Percentiles rank a stretch among this genome's conserved stretches.
These are phyloP conservation scores for Lamellibrachia columna DNA, from an alignment of 2,888 invertebrate species.

Conservation along the genomic window DNA sequence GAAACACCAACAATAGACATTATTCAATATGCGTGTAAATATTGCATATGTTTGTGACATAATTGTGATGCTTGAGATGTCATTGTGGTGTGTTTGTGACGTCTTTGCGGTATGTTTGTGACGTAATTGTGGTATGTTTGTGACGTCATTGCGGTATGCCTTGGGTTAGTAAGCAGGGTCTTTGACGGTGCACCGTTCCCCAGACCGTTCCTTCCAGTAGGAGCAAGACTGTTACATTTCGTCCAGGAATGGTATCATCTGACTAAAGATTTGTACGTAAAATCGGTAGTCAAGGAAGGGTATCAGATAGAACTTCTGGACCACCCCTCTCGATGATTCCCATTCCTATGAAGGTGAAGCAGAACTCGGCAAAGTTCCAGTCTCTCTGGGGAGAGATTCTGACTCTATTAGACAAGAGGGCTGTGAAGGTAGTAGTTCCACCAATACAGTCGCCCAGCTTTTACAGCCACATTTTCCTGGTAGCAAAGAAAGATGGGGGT, in stretches of 20 bases:
- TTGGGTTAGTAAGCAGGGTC: neutral
- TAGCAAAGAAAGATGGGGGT: no score
- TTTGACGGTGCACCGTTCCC: neutral
- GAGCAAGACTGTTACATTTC: neutral
- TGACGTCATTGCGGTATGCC: no score
- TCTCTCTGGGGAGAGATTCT: neutral
- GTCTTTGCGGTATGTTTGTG: no score
- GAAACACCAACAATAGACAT: no score
- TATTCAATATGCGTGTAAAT: no score
- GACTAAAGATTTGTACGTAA: neutral
- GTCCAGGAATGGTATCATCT: neutral
- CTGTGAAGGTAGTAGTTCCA: neutral
- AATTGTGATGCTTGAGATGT: no score
- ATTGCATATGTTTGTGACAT: no score
- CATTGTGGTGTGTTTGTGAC: no score
- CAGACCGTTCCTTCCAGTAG: no score
- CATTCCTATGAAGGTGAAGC: neutral
- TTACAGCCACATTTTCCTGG: neutral
- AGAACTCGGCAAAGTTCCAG: neutral
- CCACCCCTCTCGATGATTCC: neutral
- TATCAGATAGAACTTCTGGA: neutral
- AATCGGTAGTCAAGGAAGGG: neutral
- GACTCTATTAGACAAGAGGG: neutral
- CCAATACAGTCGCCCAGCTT: neutral
- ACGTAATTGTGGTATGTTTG: no score